Evolutionary conservation across 2,797 vertebrate species (phyloP).

Genomic region (Nyctalus aviator): DNA sequence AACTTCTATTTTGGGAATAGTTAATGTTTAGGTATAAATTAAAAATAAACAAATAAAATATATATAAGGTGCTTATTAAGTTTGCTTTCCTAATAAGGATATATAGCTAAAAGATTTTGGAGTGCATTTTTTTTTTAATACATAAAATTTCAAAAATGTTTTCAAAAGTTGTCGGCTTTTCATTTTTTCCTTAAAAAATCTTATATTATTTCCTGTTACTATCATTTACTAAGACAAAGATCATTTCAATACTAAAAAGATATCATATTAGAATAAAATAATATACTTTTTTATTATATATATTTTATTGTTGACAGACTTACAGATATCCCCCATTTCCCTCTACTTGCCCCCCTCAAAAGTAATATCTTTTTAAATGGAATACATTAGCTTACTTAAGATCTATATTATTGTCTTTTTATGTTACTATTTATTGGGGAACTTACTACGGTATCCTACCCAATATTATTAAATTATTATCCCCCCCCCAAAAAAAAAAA

Average conservation of each 20-base stretch:
- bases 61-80: neutral
- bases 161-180: slow-evolving; percentile 13
- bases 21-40: neutral
- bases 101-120: neutral
- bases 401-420: neutral
- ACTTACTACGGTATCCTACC: neutral
- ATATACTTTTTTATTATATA: neutral
- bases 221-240: slow-evolving; percentile 12
- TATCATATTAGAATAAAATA: neutral
- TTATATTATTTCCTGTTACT: neutral
- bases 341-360: neutral
- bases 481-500: neutral
- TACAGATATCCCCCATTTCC: neutral
- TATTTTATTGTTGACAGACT: neutral
- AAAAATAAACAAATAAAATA: neutral
- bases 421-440: neutral
- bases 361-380: neutral
- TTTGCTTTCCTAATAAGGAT: slow-evolving; percentile 39
- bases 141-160: slow-evolving; percentile 29
- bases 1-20: neutral
- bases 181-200: neutral
- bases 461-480: neutral
- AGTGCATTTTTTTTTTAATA: neutral
- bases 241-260: neutral
- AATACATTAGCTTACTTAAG: slow-evolving; percentile 39